A percentile compares a stretch with the other conserved stretches of the same genome.
Conservation (phyloP, 2,888 invertebrate genomes). For the Lasioglossum marginatum region DNA sequence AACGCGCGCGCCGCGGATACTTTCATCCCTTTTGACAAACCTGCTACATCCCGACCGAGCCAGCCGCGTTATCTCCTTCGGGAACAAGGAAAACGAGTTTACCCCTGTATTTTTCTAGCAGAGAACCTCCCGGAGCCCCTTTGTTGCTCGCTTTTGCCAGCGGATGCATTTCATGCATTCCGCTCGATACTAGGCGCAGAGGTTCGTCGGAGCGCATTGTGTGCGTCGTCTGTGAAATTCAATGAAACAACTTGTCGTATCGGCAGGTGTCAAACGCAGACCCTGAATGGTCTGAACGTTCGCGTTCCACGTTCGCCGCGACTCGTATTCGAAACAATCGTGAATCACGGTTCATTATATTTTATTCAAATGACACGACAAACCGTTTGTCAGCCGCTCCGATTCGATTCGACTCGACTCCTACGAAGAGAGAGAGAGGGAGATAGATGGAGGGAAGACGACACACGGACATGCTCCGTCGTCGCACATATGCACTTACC, state of each 20-base stretch:
- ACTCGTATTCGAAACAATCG: slow-evolving; percentile 16
- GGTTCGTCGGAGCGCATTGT: slow-evolving; percentile 26
- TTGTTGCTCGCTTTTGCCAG: slow-evolving; percentile 29
- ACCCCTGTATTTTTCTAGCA: slow-evolving; percentile 63
- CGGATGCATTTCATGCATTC: slow-evolving; percentile 24
- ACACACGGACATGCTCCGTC: slow-evolving; percentile 15
- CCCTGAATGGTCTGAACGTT: not conserved
- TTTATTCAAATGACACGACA: slow-evolving; percentile 47
- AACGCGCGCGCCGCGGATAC: slow-evolving; percentile 25
- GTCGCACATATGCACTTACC: slow-evolving; percentile 1
- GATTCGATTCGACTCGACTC: slow-evolving; percentile 26
- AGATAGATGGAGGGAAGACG: not conserved
- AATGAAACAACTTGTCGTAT: not conserved
- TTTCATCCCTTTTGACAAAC: slow-evolving; percentile 58
- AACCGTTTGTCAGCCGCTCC: slow-evolving; percentile 27
- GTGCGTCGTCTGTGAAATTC: slow-evolving; percentile 1
- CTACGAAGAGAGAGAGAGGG: not conserved
- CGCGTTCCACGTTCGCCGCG: not conserved
- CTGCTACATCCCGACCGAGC: slow-evolving; percentile 28
- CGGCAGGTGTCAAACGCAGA: not conserved
- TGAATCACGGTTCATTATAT: slow-evolving; percentile 47
- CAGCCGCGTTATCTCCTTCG: slow-evolving; percentile 55
- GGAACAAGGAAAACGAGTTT: slow-evolving; percentile 72
- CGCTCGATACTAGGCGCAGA: slow-evolving; percentile 41
- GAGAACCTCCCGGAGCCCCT: slow-evolving; percentile 38